These are phyloP conservation scores for Phenganax subtilis DNA, from an alignment of 92 coral and sea anemone genomes.

Conservation along the genomic window DNA sequence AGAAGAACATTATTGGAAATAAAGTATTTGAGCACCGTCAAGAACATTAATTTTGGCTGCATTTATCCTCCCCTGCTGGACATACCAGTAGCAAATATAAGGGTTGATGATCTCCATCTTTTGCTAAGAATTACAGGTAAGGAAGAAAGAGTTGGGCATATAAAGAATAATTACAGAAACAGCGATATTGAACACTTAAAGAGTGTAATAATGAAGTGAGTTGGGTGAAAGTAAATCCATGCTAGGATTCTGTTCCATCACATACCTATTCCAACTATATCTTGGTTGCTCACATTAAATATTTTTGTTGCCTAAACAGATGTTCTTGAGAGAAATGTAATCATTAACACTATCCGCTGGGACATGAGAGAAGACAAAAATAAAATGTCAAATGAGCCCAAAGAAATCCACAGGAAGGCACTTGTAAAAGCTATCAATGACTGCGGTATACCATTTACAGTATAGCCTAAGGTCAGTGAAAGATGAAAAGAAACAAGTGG, in stretches of 20 bases:
- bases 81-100: conserved; percentile 37
- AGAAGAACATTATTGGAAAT: neutral
- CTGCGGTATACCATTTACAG: neutral
- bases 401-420: neutral
- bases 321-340: neutral
- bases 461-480: neutral
- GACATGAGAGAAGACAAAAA: neutral
- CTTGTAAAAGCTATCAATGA: conserved; percentile 1
- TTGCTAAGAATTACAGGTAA: conserved; percentile 49
- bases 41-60: conserved; percentile 39
- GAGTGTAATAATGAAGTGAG: neutral
- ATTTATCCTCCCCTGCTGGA: conserved; percentile 32
- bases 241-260: too few species aligned
- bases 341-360: neutral
- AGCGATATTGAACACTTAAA: neutral
- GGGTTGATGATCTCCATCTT: conserved; percentile 50
- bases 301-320: too few species aligned
- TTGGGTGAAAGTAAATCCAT: too few species aligned
- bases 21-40: neutral
- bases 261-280: too few species aligned
- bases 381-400: conserved; percentile 4
- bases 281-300: too few species aligned
- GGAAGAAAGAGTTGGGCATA: too few species aligned
- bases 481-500: neutral
- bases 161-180: too few species aligned